These are phyloP conservation scores for Laticauda colubrina DNA, from an alignment of 2,113 vertebrate genomes.

Conservation along the genomic window DNA sequence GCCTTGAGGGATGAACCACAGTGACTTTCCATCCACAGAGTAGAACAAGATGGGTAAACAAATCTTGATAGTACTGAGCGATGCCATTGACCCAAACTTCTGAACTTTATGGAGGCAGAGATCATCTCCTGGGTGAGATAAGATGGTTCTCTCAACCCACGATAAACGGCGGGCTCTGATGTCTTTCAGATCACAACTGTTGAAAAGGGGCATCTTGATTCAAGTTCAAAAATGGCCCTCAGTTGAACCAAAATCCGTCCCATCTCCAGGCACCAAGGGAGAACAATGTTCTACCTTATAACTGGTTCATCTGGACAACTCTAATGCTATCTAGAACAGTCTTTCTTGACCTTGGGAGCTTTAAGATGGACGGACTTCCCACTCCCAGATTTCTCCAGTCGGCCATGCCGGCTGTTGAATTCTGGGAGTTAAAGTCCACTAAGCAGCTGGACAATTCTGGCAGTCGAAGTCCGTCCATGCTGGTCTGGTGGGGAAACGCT, in stretches of 20 bases:
- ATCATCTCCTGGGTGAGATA: not conserved
- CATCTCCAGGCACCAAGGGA: not conserved
- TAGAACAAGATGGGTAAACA: not conserved
- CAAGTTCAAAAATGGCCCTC: not conserved
- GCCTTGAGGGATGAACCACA: not conserved
- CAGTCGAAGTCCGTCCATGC: not conserved
- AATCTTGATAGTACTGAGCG: not conserved
- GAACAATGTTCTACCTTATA: not conserved
- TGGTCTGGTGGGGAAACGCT: not conserved
- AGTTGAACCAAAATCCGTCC: not conserved
- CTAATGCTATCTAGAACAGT: not conserved
- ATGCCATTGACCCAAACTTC: not conserved
- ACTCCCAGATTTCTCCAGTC: not conserved
- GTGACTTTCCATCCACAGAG: not conserved
- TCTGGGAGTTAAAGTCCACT: not conserved
- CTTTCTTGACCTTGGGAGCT: not conserved
- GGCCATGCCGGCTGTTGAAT: not conserved
- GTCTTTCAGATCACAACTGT: not conserved
- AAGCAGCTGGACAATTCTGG: not conserved
- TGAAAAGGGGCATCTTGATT: not conserved
- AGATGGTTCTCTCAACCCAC: not conserved
- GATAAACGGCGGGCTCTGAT: not conserved
- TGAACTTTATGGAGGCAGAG: not conserved
- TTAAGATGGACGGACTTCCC: not conserved
- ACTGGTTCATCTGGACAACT: not conserved